Percentiles rank a stretch among this genome's conserved stretches.
These are phyloP conservation scores for Tetrax tetrax DNA, from an alignment of 2,113 vertebrate species.

Conservation along the genomic window DNA sequence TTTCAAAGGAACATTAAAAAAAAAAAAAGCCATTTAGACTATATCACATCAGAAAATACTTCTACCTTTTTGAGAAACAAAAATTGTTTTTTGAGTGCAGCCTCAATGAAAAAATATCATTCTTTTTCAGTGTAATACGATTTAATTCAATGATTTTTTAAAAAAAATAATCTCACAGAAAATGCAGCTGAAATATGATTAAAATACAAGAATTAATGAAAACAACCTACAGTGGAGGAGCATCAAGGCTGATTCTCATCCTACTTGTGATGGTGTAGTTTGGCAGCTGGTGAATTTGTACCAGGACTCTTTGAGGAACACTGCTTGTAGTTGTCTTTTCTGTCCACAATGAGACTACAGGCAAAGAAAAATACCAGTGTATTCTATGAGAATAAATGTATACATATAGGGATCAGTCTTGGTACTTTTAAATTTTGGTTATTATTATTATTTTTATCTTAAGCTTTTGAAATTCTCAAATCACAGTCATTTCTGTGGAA, in stretches of 20 bases:
- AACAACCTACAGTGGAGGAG: background rate
- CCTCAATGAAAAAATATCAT: background rate
- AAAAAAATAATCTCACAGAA: background rate
- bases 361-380: background rate
- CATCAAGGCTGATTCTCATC: background rate
- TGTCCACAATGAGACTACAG: background rate
- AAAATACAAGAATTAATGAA: constrained; percentile 20
- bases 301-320: background rate
- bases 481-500: background rate
- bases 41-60: background rate
- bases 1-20: background rate
- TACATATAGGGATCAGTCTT: background rate
- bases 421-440: background rate
- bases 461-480: background rate
- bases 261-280: background rate
- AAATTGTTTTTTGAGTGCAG: background rate
- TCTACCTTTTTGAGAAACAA: background rate
- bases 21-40: background rate
- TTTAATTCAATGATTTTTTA: background rate
- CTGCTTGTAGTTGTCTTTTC: background rate
- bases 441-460: background rate
- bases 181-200: constrained; percentile 4
- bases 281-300: background rate
- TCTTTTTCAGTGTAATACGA: background rate
- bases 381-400: background rate